Base-by-base conservation (phyloP, 2,888 invertebrate genomes). In the Poecilus cupreus region DNA sequence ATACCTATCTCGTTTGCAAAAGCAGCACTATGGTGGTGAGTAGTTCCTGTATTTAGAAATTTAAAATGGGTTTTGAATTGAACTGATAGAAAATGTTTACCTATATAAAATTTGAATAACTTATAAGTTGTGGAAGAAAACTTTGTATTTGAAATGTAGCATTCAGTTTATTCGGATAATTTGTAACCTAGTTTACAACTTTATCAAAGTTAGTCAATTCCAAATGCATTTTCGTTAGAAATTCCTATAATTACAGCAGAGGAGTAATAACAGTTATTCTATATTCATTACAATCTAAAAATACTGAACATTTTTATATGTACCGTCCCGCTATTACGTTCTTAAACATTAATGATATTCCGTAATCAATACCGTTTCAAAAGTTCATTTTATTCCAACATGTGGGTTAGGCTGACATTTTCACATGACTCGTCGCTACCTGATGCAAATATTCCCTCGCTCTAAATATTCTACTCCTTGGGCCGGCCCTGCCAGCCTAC, bases 281-380 rank as follows among this genome's bases (percentile, higher is more conserved):
- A 60, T 60, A 60, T 60, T 60, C 60, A 60, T 60, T 26, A 60
- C 26, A 26, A 60, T 60, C 60, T 60, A 60, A 26, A 60, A 60
- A 60, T 60, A 60, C 60, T 13, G 13, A 60, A 26, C 26, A 60
- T 60, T 60, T 60, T 60, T 60, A 24, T 60, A 13, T 26, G 26
- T 13, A 11, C 5, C 13, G 11, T 4, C 22, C 18, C 11, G 13
- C 43, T 60, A 13, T 13, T 60, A 32, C n/a, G n/a, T 60, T 13
- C 60, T 1, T 60, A 32, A 60, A 60, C 60, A 60, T 60, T 60
- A 60, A 60, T 60, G 60, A 60, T 24, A 72, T 72, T 72, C 72
- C 20, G 20, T 24, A 72, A 72, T 72, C 72, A 72, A 72, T 72
- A 72, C 24, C 10, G 16, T 2, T 11, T 11, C 26, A 11, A 60